Conservation (phyloP, 2,888 invertebrate species). For the Lycaena phlaeas region DNA sequence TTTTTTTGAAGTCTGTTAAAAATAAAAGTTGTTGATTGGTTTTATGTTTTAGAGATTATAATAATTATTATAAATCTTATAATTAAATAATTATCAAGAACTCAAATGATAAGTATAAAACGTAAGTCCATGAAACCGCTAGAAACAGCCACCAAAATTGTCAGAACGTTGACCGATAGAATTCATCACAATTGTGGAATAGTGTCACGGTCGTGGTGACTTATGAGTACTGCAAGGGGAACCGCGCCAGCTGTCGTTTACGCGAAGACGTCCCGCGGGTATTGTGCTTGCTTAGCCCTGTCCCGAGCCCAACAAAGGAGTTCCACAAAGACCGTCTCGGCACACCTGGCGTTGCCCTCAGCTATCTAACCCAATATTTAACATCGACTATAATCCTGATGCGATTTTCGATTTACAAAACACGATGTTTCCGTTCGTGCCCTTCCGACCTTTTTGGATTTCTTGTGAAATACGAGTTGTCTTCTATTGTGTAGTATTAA, state of each 20-base stretch:
- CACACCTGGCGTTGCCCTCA: slow-evolving; percentile 60
- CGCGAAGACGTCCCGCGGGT: slow-evolving; percentile 65
- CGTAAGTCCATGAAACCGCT: no score
- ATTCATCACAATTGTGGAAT: slow-evolving; percentile 26
- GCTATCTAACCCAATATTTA: slow-evolving; percentile 45
- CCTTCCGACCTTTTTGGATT: slow-evolving; percentile 28
- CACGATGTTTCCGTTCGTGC: slow-evolving; percentile 36
- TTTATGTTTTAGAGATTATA: no score
- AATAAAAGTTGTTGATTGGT: no score
- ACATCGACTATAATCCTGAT: slow-evolving; percentile 32
- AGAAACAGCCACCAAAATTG: no score
- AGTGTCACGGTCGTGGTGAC: slow-evolving; percentile 40
- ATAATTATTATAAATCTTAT: no score
- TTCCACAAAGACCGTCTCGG: slow-evolving; percentile 38
- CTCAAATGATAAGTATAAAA: no score
- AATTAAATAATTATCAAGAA: no score
- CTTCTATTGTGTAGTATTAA: background rate
- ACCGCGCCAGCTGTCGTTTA: slow-evolving; percentile 61
- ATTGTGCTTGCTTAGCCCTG: slow-evolving; percentile 47
- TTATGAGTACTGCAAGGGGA: slow-evolving; percentile 32
- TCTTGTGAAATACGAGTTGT: slow-evolving; percentile 2
- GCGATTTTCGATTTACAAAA: slow-evolving; percentile 28
- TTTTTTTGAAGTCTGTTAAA: no score
- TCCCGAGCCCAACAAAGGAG: slow-evolving; percentile 29
- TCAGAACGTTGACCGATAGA: slow-evolving; percentile 11